phyloP scores from a whole-genome alignment of 2,888 invertebrate species.

The Apotomis capreana region DNA sequence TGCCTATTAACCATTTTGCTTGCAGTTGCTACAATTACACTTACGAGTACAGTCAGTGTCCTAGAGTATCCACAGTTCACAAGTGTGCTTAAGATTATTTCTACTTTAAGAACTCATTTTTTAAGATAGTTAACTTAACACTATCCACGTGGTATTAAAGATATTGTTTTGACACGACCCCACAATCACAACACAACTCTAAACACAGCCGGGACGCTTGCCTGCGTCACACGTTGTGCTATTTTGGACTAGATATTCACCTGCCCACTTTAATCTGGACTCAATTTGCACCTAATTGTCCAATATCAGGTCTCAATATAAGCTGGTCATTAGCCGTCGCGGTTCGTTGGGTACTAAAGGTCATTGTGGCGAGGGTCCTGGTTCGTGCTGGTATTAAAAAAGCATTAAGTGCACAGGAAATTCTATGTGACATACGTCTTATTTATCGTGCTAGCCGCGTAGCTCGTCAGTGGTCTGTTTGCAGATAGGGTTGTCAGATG shows the following conservation, averaged over 20 bases:
- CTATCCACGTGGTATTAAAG: background rate
- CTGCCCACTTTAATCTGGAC: slow-evolving; percentile 53
- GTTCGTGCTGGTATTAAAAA: slow-evolving; percentile 47
- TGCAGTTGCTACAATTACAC: no score
- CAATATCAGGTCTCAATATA: background rate
- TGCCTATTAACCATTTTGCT: no score
- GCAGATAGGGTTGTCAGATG: background rate
- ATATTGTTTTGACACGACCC: slow-evolving; percentile 2
- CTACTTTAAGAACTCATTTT: no score
- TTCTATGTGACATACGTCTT: slow-evolving; percentile 46
- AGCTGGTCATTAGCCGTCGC: slow-evolving; percentile 23
- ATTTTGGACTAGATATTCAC: slow-evolving; percentile 60
- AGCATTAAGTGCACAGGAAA: slow-evolving; percentile 61
- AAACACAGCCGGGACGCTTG: slow-evolving; percentile 63
- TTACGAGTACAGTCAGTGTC: no score
- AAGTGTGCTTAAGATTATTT: no score
- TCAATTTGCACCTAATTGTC: slow-evolving; percentile 44
- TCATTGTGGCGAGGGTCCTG: slow-evolving; percentile 55
- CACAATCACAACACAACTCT: slow-evolving; percentile 8
- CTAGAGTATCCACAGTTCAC: no score
- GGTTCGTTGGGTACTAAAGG: slow-evolving; percentile 59
- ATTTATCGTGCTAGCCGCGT: background rate
- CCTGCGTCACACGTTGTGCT: slow-evolving; percentile 64
- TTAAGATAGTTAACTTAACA: no score
- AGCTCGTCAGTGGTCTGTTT: slow-evolving; percentile 17